phyloP scores from a whole-genome alignment of 2,797 vertebrate genomes.

The Pseudochirops corinnae region DNA sequence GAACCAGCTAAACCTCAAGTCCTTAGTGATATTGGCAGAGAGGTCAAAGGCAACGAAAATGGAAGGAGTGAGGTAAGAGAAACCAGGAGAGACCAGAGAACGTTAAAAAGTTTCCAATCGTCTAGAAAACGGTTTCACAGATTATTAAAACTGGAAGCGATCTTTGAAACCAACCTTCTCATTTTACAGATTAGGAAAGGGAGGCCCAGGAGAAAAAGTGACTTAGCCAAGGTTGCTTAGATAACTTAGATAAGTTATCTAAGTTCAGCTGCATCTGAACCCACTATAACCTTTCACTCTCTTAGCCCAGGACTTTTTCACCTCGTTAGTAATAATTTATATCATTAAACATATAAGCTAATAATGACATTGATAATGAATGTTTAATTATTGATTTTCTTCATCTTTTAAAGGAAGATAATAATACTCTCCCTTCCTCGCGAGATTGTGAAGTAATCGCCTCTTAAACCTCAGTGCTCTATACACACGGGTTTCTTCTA shows the following conservation, averaged over 20 bases:
- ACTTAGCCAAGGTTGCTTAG: not conserved
- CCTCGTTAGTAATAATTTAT: not conserved
- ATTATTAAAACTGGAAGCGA: not conserved
- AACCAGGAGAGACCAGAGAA: not conserved
- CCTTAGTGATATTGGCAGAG: not conserved
- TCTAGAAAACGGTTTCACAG: conserved; percentile 3
- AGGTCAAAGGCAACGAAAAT: not conserved
- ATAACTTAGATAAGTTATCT: too few species aligned
- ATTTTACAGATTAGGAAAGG: not conserved
- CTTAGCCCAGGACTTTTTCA: not conserved
- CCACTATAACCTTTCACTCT: not conserved
- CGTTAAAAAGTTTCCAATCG: not conserved
- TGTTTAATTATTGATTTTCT: not conserved
- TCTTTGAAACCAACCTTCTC: not conserved
- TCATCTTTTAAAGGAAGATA: not conserved
- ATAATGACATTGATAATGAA: not conserved
- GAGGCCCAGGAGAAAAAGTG: not conserved
- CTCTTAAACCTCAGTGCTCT: not conserved
- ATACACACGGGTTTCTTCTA: not conserved
- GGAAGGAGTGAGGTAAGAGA: not conserved
- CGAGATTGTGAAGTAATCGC: not conserved
- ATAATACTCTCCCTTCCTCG: not conserved
- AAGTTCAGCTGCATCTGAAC: not conserved
- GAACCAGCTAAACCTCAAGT: not conserved
- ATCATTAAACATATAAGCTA: not conserved